These are phyloP conservation scores for Hemistola chrysoprasaria DNA, from an alignment of 2,888 invertebrate species.

Conservation along the genomic window DNA sequence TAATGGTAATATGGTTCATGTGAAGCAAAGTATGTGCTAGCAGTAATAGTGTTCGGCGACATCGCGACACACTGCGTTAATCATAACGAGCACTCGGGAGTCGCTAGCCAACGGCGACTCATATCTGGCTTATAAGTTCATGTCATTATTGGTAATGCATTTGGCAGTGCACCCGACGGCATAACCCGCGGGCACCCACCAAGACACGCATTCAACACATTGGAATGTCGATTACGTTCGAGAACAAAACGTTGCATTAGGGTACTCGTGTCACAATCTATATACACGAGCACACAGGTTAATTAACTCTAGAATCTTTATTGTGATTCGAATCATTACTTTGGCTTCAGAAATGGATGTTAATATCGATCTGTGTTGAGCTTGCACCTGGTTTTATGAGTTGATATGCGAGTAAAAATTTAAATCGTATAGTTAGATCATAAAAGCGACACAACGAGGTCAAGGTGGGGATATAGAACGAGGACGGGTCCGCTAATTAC, in stretches of 20 bases:
- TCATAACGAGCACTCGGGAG: conserved; percentile 43
- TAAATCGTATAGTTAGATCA: conserved; percentile 60
- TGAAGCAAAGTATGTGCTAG: conserved; percentile 33
- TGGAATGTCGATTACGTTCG: conserved; percentile 40
- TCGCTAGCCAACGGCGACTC: conserved; percentile 36
- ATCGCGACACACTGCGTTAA: conserved; percentile 47
- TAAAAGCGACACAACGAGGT: conserved; percentile 70
- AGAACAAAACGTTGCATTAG: conserved; percentile 28
- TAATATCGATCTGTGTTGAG: conserved; percentile 36
- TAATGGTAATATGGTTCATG: conserved; percentile 69
- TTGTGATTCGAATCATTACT: conserved; percentile 2
- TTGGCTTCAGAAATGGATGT: conserved; percentile 19
- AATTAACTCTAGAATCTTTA: conserved; percentile 10
- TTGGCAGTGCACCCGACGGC: conserved; percentile 47
- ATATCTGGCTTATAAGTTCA: conserved; percentile 47
- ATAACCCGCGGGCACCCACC: conserved; percentile 19
- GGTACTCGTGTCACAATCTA: conserved; percentile 6
- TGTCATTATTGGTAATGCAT: conserved; percentile 57
- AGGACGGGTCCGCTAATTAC: conserved; percentile 71
- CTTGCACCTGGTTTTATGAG: conserved; percentile 55
- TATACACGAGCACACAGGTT: conserved; percentile 11
- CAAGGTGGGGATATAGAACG: conserved; percentile 72
- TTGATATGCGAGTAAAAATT: conserved; percentile 54
- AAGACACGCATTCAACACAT: conserved; percentile 30
- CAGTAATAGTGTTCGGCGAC: conserved; percentile 52